These are phyloP conservation scores for Notechis scutatus DNA, from an alignment of 2,113 vertebrate species.

Conservation along the genomic window DNA sequence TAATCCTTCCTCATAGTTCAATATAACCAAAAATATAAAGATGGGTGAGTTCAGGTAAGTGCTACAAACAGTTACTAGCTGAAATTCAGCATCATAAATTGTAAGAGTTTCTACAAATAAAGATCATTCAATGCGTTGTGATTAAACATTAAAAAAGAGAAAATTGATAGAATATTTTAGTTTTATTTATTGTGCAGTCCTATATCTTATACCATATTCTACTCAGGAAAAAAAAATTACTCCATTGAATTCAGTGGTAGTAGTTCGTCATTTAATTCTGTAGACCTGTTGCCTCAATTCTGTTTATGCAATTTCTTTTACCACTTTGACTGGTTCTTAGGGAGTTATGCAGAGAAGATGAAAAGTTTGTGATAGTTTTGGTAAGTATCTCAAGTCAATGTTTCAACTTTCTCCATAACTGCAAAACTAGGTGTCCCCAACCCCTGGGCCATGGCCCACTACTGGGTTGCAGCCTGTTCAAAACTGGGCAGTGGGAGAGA, in stretches of 20 bases:
- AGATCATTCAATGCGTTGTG: not conserved
- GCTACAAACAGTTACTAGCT: not conserved
- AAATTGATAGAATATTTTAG: not conserved
- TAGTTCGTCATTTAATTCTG: not conserved
- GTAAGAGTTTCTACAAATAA: not conserved
- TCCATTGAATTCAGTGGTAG: not conserved
- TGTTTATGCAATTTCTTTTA: not conserved
- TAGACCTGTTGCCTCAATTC: not conserved
- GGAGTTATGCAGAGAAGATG: not conserved
- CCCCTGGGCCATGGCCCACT: too few relatives aligned
- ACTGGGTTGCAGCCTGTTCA: too few relatives aligned
- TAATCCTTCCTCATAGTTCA: not conserved
- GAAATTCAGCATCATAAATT: not conserved
- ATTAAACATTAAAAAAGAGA: not conserved
- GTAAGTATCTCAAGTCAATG: not conserved
- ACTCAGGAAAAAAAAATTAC: not conserved
- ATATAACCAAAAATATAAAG: not conserved
- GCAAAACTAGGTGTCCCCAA: too few relatives aligned
- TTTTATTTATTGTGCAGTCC: not conserved
- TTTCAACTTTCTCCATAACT: not conserved
- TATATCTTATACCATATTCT: not conserved
- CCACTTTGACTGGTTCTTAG: not conserved
- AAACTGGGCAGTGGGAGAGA: too few relatives aligned
- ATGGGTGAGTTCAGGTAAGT: not conserved
- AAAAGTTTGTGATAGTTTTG: not conserved